Conservation (phyloP, 1,140 invertebrate genomes). For the Chymomyza costata region DNA sequence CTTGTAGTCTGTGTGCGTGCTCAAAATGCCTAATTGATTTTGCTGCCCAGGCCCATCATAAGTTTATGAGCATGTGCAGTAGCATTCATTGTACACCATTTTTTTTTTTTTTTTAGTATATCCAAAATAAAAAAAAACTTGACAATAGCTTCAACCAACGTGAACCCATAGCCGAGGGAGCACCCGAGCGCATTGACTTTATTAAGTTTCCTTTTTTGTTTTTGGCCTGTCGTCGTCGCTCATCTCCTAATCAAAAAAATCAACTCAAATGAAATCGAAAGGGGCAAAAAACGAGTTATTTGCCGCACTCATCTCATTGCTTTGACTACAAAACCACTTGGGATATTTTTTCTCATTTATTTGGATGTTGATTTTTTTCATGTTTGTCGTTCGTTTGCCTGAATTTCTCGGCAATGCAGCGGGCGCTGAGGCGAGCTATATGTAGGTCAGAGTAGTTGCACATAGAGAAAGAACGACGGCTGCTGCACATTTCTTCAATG, state of each 20-base stretch:
- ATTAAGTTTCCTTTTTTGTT: constrained; percentile 56
- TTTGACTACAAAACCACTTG: constrained; percentile 22
- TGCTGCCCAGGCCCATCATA: neutral
- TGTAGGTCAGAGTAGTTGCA: constrained; percentile 68
- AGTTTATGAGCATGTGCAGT: no score
- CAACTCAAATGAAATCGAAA: constrained; percentile 60
- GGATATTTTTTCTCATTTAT: constrained; percentile 59
- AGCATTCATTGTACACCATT: no score
- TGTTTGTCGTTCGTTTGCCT: constrained; percentile 44
- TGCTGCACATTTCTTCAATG: constrained; percentile 18
- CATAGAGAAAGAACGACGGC: constrained; percentile 63
- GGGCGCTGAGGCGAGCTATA: constrained; percentile 51
- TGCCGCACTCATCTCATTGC: constrained; percentile 13
- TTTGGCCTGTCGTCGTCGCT: neutral
- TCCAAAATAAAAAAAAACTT: no score
- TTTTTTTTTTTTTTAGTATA: no score
- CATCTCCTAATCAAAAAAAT: constrained; percentile 1
- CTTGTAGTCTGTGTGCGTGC: constrained; percentile 66
- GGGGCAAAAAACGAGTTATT: constrained; percentile 34
- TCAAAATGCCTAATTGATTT: constrained; percentile 65
- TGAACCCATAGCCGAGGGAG: no score
- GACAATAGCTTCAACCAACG: no score
- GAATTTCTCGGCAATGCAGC: no score
- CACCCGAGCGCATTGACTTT: constrained; percentile 55
- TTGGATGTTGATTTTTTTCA: constrained; percentile 57